Evolutionary conservation across 2,888 invertebrate genomes (phyloP), one percentile per base, ranked within the genome.

Genomic region (Toxonevra muliebris): DNA sequence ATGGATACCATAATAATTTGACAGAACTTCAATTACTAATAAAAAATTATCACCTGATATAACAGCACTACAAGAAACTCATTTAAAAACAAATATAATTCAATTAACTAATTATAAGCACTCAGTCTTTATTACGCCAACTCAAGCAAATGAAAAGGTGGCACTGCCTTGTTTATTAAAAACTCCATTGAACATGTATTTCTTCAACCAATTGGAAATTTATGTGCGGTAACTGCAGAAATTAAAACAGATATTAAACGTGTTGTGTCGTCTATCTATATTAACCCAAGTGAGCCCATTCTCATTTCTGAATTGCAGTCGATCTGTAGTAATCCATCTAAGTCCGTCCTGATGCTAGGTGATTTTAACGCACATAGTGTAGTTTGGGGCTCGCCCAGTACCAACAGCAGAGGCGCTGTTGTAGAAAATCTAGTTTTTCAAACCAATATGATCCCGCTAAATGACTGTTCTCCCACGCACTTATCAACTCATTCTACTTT

Each of bases 21-120:
- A n/a, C n/a, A n/a, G n/a, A n/a, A n/a, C n/a, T n/a, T n/a, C n/a
- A n/a, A n/a, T n/a, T n/a, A n/a, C n/a, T n/a, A n/a, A n/a, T n/a
- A n/a, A n/a, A n/a, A n/a, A n/a, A n/a, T n/a, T n/a, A n/a, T n/a
- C n/a, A n/a, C n/a, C n/a, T n/a, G n/a, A n/a, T n/a, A n/a, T n/a
- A n/a, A n/a, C n/a, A n/a, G n/a, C n/a, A n/a, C n/a, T n/a, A n/a
- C 64, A 64, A 57, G 64, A 64, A 58, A 64, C 64, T 13, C 64
- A 57, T 17, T 48, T 50, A 9, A 43, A 19, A 30, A 48, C 40
- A 13, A 5, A 57, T 40, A 17, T 43, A 30, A 64, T 64, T n/a
- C 57, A 59, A n/a, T 40, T 65, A 50, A 17, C 40, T 40, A 65
- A 65, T 42, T 58, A 65, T 40, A 42, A 15, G n/a, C 13, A 30